Percentiles rank a stretch among this genome's conserved stretches.
Evolutionary conservation across 2,888 invertebrate species (phyloP).

Genomic region (Nineta flava): DNA sequence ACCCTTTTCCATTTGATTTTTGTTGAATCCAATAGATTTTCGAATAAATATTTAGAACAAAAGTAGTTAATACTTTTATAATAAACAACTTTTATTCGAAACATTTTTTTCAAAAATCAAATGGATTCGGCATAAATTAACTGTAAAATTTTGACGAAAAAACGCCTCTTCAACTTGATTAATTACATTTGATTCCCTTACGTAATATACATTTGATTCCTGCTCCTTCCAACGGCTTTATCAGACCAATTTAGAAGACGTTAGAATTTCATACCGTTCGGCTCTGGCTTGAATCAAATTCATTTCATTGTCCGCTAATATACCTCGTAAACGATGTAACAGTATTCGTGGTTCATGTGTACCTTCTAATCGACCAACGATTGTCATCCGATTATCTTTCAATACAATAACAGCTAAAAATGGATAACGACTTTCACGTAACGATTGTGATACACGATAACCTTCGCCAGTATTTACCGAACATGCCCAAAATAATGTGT

Average conservation of each 20-base stretch:
- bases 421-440: slow-evolving; percentile 69
- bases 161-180: no score
- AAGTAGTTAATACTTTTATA: no score
- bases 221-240: background rate
- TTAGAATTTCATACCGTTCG: slow-evolving; percentile 43
- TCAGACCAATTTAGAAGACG: background rate
- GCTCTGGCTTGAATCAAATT: slow-evolving; percentile 74
- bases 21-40: no score
- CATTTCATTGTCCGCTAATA: slow-evolving; percentile 74
- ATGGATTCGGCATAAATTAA: no score
- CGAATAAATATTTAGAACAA: no score
- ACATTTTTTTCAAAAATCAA: no score
- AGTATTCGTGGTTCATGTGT: slow-evolving; percentile 56
- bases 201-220: background rate
- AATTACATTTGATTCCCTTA: no score
- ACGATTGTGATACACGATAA: slow-evolving; percentile 76
- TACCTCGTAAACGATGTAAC: slow-evolving; percentile 51
- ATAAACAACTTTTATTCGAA: no score
- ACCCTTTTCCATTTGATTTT: no score
- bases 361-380: slow-evolving; percentile 83
- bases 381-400: slow-evolving; percentile 82
- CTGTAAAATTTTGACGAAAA: no score
- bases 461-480: slow-evolving; percentile 80
- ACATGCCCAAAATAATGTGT: slow-evolving; percentile 89
- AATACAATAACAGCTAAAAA: slow-evolving; percentile 81